Conservation (phyloP, 2,888 invertebrate genomes). For the Acrobasis suavella region DNA sequence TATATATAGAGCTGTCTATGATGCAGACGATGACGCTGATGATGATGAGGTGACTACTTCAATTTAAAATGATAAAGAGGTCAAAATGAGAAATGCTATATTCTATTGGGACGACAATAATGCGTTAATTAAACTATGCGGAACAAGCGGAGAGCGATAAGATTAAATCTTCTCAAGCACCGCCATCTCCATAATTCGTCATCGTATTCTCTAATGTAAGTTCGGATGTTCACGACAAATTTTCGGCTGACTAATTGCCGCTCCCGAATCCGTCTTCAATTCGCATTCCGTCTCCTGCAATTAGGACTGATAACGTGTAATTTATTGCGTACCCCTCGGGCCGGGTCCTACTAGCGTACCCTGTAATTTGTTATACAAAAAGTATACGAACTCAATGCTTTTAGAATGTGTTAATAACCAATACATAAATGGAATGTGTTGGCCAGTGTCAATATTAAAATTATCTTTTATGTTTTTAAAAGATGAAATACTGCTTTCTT, state of each 20-base stretch:
- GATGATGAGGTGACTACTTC: too few species aligned
- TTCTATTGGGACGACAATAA: too few species aligned
- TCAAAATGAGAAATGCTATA: too few species aligned
- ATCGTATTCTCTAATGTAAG: slow-evolving; percentile 38
- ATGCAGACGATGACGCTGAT: too few species aligned
- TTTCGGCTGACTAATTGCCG: slow-evolving; percentile 59
- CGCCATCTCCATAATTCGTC: slow-evolving; percentile 9
- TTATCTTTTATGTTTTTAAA: too few species aligned
- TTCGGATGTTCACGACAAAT: slow-evolving; percentile 49
- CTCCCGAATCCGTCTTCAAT: slow-evolving; percentile 52
- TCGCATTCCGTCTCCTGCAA: slow-evolving; percentile 62
- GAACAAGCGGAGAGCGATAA: background rate
- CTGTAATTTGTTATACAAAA: slow-evolving; percentile 8
- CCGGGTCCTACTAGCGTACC: background rate
- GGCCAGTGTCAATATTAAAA: too few species aligned
- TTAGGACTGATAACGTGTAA: slow-evolving; percentile 67
- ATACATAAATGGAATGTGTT: too few species aligned
- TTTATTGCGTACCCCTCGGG: slow-evolving; percentile 54
- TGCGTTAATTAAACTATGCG: too few species aligned
- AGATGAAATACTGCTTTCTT: too few species aligned
- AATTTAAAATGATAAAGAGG: too few species aligned
- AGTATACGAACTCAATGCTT: background rate
- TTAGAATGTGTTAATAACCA: background rate
- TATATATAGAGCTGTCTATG: too few species aligned
- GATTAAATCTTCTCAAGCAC: background rate